Conservation (phyloP, 2,113 vertebrate species). For the Aegithalos caudatus region DNA sequence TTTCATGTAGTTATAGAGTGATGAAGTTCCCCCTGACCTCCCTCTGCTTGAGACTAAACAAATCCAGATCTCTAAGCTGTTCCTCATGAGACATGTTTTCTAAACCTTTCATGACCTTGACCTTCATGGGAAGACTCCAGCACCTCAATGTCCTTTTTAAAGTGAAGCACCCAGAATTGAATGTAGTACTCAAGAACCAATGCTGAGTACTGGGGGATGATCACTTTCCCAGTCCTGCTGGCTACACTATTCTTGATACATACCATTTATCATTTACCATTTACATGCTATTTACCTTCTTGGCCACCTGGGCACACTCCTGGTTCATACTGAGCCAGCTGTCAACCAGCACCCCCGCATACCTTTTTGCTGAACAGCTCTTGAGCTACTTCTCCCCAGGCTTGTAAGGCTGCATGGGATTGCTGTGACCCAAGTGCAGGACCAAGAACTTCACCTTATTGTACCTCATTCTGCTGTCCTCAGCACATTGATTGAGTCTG, state of each 20-base stretch:
- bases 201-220: background rate
- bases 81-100: background rate
- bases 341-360: background rate
- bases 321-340: background rate
- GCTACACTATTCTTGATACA: background rate
- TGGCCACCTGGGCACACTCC: background rate
- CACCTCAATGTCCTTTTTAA: background rate
- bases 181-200: background rate
- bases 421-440: background rate
- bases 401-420: background rate
- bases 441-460: background rate
- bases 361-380: background rate
- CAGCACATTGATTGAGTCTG: background rate
- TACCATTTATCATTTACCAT: background rate
- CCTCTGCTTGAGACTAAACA: background rate
- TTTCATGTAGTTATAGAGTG: background rate
- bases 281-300: background rate
- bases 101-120: background rate
- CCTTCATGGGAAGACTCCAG: background rate
- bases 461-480: background rate
- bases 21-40: background rate
- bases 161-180: background rate
- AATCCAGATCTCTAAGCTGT: background rate
- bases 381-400: background rate
- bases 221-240: background rate